These are phyloP conservation scores for Myotis planiceps DNA, from an alignment of 2,797 vertebrate species.

Conservation along the genomic window DNA sequence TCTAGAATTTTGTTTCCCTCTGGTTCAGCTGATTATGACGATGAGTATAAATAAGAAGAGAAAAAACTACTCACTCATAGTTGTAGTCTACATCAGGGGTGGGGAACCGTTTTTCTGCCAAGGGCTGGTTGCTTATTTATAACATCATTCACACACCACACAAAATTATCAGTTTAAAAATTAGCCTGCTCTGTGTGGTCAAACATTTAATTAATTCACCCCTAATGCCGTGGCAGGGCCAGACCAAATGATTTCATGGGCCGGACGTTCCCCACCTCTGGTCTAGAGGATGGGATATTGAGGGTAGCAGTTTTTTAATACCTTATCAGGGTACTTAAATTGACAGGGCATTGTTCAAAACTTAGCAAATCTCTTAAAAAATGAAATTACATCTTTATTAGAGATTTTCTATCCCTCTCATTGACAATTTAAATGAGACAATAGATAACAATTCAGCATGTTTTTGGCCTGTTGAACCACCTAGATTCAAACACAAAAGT, in stretches of 20 bases:
- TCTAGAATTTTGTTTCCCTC: background rate
- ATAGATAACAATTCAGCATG: background rate
- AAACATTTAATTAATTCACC: no score
- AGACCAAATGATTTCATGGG: no score
- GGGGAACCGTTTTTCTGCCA: no score
- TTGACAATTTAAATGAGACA: background rate
- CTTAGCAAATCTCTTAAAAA: conserved; percentile 15
- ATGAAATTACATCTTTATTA: background rate
- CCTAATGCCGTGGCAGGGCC: no score
- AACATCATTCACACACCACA: no score
- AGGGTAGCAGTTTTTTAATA: conserved; percentile 1
- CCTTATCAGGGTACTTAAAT: background rate
- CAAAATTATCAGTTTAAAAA: no score
- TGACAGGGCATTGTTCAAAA: conserved; percentile 23
- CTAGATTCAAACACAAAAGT: conserved; percentile 3
- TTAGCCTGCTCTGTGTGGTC: no score
- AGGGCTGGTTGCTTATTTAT: no score
- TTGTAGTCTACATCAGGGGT: background rate
- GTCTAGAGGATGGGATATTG: background rate
- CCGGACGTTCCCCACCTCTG: no score
- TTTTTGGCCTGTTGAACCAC: background rate
- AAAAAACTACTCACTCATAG: background rate
- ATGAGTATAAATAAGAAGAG: background rate
- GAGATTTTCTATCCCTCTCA: background rate
- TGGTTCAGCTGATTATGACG: background rate